Evolutionary conservation across 2,888 invertebrate species (phyloP).

Genomic region (Limnephilus marmoratus): DNA sequence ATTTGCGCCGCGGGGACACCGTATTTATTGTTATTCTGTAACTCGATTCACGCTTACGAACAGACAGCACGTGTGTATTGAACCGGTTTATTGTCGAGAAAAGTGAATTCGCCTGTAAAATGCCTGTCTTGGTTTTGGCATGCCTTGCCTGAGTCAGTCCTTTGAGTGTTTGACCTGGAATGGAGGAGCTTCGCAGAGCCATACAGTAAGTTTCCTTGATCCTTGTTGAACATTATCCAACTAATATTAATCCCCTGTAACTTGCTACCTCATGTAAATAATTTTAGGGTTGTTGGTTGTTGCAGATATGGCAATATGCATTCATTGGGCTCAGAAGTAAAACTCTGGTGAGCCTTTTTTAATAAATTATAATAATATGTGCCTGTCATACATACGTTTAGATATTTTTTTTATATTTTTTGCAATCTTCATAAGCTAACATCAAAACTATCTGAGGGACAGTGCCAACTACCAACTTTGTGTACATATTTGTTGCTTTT

Average conservation of each 20-base stretch:
- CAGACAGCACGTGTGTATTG: slow-evolving; percentile 51
- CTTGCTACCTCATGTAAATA: neutral
- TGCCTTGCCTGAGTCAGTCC: slow-evolving; percentile 42
- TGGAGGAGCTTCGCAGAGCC: slow-evolving; percentile 64
- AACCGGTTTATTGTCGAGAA: slow-evolving; percentile 50
- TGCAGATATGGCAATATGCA: neutral
- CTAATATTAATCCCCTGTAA: slow-evolving; percentile 14
- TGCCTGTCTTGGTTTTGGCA: slow-evolving; percentile 43
- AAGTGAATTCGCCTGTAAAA: slow-evolving; percentile 52
- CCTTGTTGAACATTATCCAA: neutral
- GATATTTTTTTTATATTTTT: neutral
- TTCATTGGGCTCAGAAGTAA: slow-evolving; percentile 2
- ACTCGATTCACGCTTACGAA: slow-evolving; percentile 4
- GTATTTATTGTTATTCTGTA: neutral
- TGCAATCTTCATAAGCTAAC: neutral
- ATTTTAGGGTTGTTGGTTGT: slow-evolving; percentile 11
- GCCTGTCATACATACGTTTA: neutral
- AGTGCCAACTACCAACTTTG: neutral
- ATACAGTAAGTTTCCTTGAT: slow-evolving; percentile 61
- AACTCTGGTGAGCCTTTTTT: neutral
- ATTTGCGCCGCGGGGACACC: slow-evolving; percentile 5
- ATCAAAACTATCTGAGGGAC: neutral
- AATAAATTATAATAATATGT: neutral
- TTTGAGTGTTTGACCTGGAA: slow-evolving; percentile 33
- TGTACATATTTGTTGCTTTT: neutral